Conservation (phyloP, 1,140 invertebrate genomes). For the Tetramorium simillimum region DNA sequence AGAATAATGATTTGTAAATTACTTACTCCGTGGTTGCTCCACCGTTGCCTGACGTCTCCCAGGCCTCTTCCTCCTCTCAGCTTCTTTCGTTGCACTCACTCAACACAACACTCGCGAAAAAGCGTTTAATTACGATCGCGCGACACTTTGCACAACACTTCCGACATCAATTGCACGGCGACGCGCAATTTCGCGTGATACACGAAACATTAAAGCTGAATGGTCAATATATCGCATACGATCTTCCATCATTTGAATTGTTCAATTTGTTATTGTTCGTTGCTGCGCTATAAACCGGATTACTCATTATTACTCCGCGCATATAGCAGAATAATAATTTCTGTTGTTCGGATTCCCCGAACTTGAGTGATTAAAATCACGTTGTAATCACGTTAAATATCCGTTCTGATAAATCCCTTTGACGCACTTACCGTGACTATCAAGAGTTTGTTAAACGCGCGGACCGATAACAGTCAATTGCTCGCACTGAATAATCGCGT, state of each 20-base stretch:
- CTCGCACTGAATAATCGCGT: neutral
- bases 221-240: neutral
- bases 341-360: neutral
- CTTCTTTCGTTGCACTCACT: neutral
- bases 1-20: slow-evolving; percentile 1
- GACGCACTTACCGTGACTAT: neutral
- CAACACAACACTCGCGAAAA: neutral
- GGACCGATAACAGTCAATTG: neutral
- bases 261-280: neutral
- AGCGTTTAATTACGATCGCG: neutral
- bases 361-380: neutral
- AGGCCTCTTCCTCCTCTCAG: slow-evolving; percentile 7
- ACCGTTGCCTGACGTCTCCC: neutral
- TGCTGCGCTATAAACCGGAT: neutral
- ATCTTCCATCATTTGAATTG: neutral
- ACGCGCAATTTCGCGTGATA: neutral
- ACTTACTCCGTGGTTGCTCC: neutral
- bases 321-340: neutral
- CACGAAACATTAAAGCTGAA: neutral
- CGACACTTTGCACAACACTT: neutral
- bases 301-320: neutral
- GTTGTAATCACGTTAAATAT: neutral
- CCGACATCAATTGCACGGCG: neutral
- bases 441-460: neutral
- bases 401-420: neutral